Evolutionary conservation across 2,888 invertebrate genomes (phyloP).

Genomic region (Melanotus villosus): DNA sequence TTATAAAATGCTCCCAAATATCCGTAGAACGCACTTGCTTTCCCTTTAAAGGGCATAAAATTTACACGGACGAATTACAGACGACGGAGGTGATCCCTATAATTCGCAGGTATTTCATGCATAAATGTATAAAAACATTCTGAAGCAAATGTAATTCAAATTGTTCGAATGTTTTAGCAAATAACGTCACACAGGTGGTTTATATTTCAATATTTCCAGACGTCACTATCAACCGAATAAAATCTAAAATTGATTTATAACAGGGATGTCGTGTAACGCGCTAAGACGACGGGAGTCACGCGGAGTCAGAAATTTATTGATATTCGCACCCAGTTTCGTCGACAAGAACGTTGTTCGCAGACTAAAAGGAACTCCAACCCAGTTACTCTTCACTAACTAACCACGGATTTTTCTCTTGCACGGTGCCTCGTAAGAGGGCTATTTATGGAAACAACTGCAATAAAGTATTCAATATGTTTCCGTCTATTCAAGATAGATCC

Average conservation of each 20-base stretch:
- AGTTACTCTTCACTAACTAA: constrained; percentile 1
- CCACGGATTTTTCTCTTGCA: neutral
- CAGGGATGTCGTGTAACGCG: constrained; percentile 23
- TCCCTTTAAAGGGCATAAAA: too few species aligned
- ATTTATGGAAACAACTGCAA: constrained; percentile 31
- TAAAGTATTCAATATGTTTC: constrained; percentile 37
- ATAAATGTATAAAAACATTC: neutral
- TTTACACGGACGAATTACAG: too few species aligned
- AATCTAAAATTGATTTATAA: constrained; percentile 35
- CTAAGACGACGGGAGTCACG: constrained; percentile 31
- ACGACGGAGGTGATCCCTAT: too few species aligned
- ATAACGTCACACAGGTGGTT: constrained; percentile 20
- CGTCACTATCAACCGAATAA: constrained; percentile 25
- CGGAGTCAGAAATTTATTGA: constrained; percentile 34
- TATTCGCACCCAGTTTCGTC: constrained; percentile 12
- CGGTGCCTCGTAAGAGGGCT: neutral
- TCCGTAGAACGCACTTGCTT: too few species aligned
- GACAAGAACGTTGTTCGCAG: neutral
- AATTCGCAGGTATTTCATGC: neutral
- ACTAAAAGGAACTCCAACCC: constrained; percentile 5
- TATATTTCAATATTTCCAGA: constrained; percentile 27
- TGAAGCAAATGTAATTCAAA: neutral
- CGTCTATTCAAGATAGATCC: constrained; percentile 12
- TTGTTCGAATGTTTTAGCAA: neutral
- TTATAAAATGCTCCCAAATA: too few species aligned